These are phyloP conservation scores for Ptilodon capucinus DNA, from an alignment of 2,888 invertebrate genomes.

Conservation along the genomic window DNA sequence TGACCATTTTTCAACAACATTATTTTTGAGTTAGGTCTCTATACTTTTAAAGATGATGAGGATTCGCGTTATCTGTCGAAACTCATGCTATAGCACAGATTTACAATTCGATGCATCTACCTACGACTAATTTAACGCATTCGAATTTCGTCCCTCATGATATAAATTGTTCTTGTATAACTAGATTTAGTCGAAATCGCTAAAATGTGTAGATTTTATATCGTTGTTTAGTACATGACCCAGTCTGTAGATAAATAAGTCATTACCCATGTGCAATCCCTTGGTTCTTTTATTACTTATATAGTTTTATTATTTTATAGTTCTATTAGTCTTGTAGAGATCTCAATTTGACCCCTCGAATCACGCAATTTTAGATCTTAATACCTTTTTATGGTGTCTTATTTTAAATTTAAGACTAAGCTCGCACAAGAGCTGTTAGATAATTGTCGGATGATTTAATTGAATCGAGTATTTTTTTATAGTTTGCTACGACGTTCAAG, in stretches of 20 bases:
- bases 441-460: neutral
- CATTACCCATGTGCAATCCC: slow-evolving; percentile 42
- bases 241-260: slow-evolving; percentile 34
- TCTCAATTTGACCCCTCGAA: slow-evolving; percentile 29
- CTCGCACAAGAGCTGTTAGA: neutral
- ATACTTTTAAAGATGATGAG: no score
- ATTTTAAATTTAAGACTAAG: slow-evolving; percentile 12
- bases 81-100: neutral
- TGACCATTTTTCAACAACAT: no score
- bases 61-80: no score
- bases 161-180: slow-evolving; percentile 6
- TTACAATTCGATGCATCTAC: neutral
- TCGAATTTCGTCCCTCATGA: slow-evolving; percentile 19
- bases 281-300: slow-evolving; percentile 39
- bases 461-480: slow-evolving; percentile 3
- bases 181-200: slow-evolving; percentile 16
- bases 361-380: slow-evolving; percentile 10
- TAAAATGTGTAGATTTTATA: slow-evolving; percentile 53
- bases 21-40: no score
- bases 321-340: slow-evolving; percentile 33
- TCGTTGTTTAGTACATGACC: slow-evolving; percentile 38
- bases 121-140: no score
- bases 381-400: slow-evolving; percentile 11
- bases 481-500: slow-evolving; percentile 1
- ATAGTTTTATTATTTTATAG: slow-evolving; percentile 29